Percentiles rank a stretch among this genome's conserved stretches.
Conservation (phyloP, 1,140 invertebrate genomes). For the Pollicipes pollicipes region DNA sequence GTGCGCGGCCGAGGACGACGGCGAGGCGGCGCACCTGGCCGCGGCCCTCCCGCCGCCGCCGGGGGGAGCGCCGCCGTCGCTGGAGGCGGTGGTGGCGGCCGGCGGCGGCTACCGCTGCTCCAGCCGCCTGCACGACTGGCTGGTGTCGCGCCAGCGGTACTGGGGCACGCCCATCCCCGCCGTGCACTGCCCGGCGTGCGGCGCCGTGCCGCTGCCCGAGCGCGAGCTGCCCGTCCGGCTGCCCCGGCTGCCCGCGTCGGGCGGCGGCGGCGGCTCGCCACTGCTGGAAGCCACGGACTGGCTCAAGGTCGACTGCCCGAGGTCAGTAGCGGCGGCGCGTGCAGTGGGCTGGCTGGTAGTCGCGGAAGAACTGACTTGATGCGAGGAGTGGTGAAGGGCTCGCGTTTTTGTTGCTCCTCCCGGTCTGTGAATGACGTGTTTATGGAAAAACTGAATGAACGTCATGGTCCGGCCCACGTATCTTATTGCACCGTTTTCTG, state of each 20-base stretch:
- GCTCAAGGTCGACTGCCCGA: conserved; percentile 53
- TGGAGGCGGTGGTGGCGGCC: background rate
- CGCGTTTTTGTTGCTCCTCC: too few relatives aligned
- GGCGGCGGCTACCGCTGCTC: background rate
- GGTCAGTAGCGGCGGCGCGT: conserved; percentile 25
- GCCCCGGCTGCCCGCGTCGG: conserved; percentile 34
- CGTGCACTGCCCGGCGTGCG: conserved; percentile 65
- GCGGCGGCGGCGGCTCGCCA: conserved; percentile 28
- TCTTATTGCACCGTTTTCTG: too few relatives aligned
- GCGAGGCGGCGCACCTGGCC: background rate
- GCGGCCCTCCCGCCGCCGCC: conserved; percentile 9
- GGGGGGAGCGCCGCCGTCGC: conserved; percentile 12
- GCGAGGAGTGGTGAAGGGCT: too few relatives aligned
- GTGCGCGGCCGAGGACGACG: background rate
- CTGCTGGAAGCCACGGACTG: conserved; percentile 38
- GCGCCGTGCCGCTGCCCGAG: conserved; percentile 53
- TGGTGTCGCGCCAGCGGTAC: conserved; percentile 42
- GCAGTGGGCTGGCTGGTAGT: too few relatives aligned
- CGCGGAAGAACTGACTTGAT: too few relatives aligned
- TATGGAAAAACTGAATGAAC: too few relatives aligned
- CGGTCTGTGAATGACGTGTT: too few relatives aligned
- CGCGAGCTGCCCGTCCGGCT: conserved; percentile 58
- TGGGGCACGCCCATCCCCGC: conserved; percentile 99
- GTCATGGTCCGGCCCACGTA: background rate
- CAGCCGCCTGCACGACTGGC: background rate